phyloP scores from a whole-genome alignment of 1,140 invertebrate genomes.

The Reticulitermes speratus region DNA sequence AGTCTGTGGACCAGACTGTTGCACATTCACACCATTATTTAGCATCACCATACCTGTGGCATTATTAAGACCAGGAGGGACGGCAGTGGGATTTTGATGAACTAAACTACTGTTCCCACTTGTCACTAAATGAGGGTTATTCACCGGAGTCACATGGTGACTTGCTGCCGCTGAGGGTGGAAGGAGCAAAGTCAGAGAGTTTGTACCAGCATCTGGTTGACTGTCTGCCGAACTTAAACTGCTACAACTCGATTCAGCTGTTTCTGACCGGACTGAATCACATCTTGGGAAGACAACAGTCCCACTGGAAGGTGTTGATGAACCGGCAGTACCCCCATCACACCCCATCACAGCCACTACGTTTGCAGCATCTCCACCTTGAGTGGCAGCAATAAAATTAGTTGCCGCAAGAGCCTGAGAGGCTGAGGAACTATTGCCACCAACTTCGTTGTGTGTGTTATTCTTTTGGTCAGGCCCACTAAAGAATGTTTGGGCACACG shows the following conservation, averaged over 20 bases:
- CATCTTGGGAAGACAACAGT: conserved; percentile 39
- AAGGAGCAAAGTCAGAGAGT: conserved; percentile 22
- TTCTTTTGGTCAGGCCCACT: conserved; percentile 28
- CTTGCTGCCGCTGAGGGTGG: neutral
- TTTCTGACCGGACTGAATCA: conserved; percentile 50
- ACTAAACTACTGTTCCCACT: conserved; percentile 20
- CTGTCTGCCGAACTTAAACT: conserved; percentile 49
- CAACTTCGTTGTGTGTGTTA: neutral
- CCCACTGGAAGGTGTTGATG: conserved; percentile 27
- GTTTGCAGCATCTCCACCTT: conserved; percentile 30
- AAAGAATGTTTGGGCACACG: conserved; percentile 29
- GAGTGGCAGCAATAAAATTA: conserved; percentile 18
- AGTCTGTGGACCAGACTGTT: conserved; percentile 17
- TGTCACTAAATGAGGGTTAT: neutral
- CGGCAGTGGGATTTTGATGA: neutral
- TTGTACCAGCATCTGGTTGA: conserved; percentile 37
- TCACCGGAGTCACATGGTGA: neutral
- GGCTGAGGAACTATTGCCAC: neutral
- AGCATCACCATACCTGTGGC: conserved; percentile 26
- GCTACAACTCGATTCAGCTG: conserved; percentile 51
- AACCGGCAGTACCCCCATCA: conserved; percentile 33
- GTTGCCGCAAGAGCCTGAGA: conserved; percentile 20
- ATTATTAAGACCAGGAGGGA: neutral
- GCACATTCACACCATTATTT: conserved; percentile 21
- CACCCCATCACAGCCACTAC: conserved; percentile 37